A percentile compares a stretch with the other conserved stretches of the same genome.
phyloP scores from a whole-genome alignment of 2,888 invertebrate species.

The Sympetrum striolatum region DNA sequence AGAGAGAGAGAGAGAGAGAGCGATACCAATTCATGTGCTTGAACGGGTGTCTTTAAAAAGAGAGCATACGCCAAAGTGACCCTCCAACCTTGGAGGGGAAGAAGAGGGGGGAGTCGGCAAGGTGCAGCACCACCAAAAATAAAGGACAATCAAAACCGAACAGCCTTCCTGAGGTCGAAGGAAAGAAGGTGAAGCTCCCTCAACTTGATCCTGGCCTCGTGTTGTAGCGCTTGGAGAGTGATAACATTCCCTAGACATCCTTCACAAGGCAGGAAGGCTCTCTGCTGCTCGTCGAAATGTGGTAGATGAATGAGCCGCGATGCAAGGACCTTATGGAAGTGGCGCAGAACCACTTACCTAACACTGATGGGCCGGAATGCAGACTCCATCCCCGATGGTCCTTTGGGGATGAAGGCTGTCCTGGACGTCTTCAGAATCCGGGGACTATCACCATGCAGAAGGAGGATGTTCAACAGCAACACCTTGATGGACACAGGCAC shows the following conservation, averaged over 20 bases:
- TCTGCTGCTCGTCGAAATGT: conserved; percentile 50
- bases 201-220: conserved; percentile 50
- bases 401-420: background rate
- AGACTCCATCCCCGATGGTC: background rate
- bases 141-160: no score
- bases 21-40: no score
- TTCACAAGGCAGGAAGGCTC: conserved; percentile 53
- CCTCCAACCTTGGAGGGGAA: no score
- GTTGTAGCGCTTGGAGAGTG: conserved; percentile 51
- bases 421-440: background rate
- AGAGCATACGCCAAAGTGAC: no score
- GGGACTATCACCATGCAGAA: conserved; percentile 29
- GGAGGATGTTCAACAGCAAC: background rate
- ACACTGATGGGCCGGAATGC: conserved; percentile 47
- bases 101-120: no score
- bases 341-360: conserved; percentile 47
- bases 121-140: no score
- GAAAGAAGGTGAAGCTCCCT: conserved; percentile 56
- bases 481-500: conserved; percentile 1
- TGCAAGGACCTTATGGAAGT: conserved; percentile 49
- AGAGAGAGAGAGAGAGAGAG: no score
- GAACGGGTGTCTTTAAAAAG: no score
- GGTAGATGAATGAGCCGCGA: conserved; percentile 48
- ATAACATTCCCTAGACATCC: conserved; percentile 56
- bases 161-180: conserved; percentile 59